Evolutionary conservation across 1,140 invertebrate species (phyloP), one percentile per base, ranked within the genome.

Genomic region (Idris sp.): DNA sequence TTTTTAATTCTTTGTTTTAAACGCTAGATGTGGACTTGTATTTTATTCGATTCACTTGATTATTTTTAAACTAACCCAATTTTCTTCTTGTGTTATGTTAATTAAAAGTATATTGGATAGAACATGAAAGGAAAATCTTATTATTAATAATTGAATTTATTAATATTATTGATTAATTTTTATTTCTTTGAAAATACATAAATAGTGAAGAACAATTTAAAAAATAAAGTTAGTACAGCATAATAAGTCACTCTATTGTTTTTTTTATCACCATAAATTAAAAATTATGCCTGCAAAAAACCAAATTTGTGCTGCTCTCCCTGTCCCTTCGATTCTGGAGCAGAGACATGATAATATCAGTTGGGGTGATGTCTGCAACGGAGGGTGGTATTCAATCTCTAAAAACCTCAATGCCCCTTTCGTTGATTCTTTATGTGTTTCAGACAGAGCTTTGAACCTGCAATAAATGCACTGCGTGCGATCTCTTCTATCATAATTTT

Each of bases 351-450:
- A 64, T 64, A 64, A 64, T 53, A 62, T 62, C 58, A 33, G 59
- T 44, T 28, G 38, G 59, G 48, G 38, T 16, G 36, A 43, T 44
- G 9, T 53, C 28, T 33, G 46, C 38, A 51, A 8, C n/a, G 15
- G 14, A 43, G 59, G 59, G 59, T 64, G 59, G 48, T 33, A 53
- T 64, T 64, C 46, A 53, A 64, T 64, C 38, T 44, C 38, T 64
- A 19, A 64, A 64, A 62, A 65, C 46, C 61, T 43, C 35, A 41
- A 46, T 46, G 18, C 61, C 59, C 38, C 46, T 18, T 19, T 36
- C 38, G 28, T 11, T 38, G 22, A 53, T 65, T 44, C 28, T 43
- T 9, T 49, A 28, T 65, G n/a, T n/a, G 33, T 54, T 65, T 54
- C 41, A 62, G 11, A 35, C 28, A 4, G 4, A 14, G 44, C 48